Evolutionary conservation across 2,797 vertebrate species (phyloP).

Genomic region (Carduelis carduelis): DNA sequence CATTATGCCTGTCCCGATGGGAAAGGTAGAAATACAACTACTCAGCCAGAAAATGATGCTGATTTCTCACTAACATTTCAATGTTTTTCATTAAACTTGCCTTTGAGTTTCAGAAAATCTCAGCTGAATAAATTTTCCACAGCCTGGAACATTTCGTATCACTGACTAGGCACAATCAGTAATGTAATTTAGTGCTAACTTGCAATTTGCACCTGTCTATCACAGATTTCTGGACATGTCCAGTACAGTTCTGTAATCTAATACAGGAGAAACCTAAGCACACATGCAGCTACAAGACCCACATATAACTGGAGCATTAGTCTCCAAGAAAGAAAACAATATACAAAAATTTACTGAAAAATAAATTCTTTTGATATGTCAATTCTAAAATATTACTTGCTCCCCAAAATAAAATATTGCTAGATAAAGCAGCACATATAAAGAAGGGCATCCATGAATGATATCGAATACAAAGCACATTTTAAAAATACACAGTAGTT

Average conservation of each 20-base stretch:
- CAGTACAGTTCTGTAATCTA: conserved; percentile 22
- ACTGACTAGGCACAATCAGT: not conserved
- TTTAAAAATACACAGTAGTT: not conserved
- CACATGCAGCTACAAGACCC: not conserved
- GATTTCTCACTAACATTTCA: not conserved
- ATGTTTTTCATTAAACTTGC: not conserved
- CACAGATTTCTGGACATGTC: not conserved
- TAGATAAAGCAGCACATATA: not conserved
- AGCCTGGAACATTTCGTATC: not conserved
- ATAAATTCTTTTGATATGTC: not conserved
- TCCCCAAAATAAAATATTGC: not conserved
- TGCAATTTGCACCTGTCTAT: conserved; percentile 47
- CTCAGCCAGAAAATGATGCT: not conserved
- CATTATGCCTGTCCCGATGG: not conserved
- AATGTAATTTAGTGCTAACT: conserved; percentile 1
- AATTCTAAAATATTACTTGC: not conserved
- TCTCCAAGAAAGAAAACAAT: not conserved
- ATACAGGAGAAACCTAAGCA: not conserved
- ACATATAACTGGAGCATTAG: not conserved
- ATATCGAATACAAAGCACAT: not conserved
- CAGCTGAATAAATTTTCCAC: not conserved
- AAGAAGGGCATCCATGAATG: not conserved
- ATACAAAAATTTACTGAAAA: not conserved
- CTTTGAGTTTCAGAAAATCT: not conserved
- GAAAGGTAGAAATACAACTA: not conserved